A percentile compares a stretch with the other conserved stretches of the same genome.
Conservation (phyloP, 2,797 vertebrate genomes). For the Hipposideros larvatus region DNA sequence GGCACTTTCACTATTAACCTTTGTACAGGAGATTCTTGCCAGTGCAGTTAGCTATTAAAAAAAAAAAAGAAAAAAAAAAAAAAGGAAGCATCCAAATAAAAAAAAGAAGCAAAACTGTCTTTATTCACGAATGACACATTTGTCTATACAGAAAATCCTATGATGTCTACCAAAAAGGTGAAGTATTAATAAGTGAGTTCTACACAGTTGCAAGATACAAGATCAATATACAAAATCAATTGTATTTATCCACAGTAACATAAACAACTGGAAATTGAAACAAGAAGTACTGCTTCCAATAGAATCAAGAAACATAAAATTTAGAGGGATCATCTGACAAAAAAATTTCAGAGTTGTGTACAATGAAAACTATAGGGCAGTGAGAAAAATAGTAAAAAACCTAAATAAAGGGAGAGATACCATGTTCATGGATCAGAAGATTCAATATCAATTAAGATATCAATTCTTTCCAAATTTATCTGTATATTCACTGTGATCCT, state of each 20-base stretch:
- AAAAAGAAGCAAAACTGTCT: not conserved
- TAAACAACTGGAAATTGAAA: not conserved
- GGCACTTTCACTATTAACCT: not conserved
- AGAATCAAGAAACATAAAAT: constrained; percentile 43
- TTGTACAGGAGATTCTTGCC: not conserved
- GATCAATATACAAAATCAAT: constrained; percentile 6
- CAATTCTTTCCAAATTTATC: not conserved
- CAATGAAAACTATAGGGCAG: not conserved
- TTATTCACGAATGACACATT: not conserved
- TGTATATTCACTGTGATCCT: not conserved
- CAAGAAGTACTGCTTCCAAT: not conserved
- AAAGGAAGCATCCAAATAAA: not conserved
- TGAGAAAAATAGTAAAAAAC: not conserved
- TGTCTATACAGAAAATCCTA: not conserved
- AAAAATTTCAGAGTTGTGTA: not conserved
- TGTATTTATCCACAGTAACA: not conserved
- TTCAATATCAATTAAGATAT: not conserved
- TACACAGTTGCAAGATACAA: not conserved
- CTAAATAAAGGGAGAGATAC: not conserved
- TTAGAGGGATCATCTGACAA: not conserved
- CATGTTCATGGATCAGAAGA: not conserved
- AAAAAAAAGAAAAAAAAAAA: not conserved
- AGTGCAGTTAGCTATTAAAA: not conserved
- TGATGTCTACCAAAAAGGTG: not conserved
- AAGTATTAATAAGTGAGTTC: constrained; percentile 35